These are phyloP conservation scores for Melipona quadrifasciata DNA, from an alignment of 1,140 invertebrate genomes.

Conservation along the genomic window DNA sequence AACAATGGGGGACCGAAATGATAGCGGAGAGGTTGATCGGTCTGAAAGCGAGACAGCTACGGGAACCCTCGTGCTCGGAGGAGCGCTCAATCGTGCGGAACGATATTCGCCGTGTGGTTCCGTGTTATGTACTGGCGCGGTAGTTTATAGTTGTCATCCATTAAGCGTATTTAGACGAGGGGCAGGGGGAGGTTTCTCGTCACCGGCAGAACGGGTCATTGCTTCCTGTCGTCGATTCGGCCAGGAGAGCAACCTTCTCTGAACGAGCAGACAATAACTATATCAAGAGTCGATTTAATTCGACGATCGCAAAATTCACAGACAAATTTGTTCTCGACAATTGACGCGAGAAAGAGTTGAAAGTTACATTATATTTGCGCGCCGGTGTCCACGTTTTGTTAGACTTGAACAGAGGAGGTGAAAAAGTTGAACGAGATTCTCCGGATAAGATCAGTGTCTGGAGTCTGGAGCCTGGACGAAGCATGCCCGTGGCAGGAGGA, in stretches of 20 bases:
- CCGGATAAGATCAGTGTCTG: background rate
- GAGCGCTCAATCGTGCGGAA: constrained; percentile 70
- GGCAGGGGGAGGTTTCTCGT: constrained; percentile 46
- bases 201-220: constrained; percentile 57
- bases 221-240: constrained; percentile 59
- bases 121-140: constrained; percentile 66
- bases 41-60: constrained; percentile 19
- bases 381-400: fast-evolving
- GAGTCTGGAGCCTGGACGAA: background rate
- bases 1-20: constrained; percentile 62
- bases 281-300: too few relatives aligned
- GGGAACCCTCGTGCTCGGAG: constrained; percentile 21
- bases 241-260: constrained; percentile 5
- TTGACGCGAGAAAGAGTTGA: background rate
- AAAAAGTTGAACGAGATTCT: constrained; percentile 13
- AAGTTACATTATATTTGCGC: background rate
- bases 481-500: background rate
- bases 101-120: constrained; percentile 68
- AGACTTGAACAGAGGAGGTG: background rate
- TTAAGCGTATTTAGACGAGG: constrained; percentile 68
- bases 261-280: background rate
- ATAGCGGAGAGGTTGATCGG: constrained; percentile 46
- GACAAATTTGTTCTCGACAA: too few relatives aligned
- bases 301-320: too few relatives aligned
- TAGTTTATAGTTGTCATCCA: constrained; percentile 74